Conservation (phyloP, 2,113 vertebrate species). For the Macroglossus sobrinus region DNA sequence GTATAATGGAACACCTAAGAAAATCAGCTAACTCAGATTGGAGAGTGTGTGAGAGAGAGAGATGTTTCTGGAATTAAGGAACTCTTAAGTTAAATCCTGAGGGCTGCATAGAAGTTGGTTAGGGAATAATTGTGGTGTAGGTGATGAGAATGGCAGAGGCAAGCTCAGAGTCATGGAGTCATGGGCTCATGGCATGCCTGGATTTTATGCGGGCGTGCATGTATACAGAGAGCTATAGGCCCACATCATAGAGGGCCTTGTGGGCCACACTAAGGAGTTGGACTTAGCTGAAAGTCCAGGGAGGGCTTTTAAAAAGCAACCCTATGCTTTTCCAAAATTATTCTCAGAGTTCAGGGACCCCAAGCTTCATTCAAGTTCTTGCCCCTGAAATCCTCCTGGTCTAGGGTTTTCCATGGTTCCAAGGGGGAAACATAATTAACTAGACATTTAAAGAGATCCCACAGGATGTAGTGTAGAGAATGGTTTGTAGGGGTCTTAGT, state of each 20-base stretch:
- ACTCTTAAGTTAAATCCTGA: background rate
- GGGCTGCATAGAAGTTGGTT: no score
- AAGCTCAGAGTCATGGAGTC: background rate
- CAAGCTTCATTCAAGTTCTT: background rate
- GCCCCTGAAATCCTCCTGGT: background rate
- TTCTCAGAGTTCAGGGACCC: background rate
- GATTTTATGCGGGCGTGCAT: background rate
- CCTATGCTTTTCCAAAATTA: background rate
- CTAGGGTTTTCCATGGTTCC: background rate
- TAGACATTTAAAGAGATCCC: background rate
- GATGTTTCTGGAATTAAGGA: background rate
- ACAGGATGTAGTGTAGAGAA: background rate
- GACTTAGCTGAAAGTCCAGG: background rate
- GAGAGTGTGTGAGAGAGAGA: background rate
- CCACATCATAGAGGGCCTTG: background rate
- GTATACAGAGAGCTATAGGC: background rate
- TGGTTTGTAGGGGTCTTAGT: background rate
- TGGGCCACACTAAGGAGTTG: background rate
- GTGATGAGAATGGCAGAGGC: background rate
- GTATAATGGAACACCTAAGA: background rate
- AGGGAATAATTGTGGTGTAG: no score
- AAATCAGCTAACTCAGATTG: background rate
- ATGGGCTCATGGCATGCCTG: no score
- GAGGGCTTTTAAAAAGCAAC: background rate
- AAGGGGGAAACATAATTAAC: background rate